Conservation (phyloP, 2,888 invertebrate species). For the Elegia similella region DNA sequence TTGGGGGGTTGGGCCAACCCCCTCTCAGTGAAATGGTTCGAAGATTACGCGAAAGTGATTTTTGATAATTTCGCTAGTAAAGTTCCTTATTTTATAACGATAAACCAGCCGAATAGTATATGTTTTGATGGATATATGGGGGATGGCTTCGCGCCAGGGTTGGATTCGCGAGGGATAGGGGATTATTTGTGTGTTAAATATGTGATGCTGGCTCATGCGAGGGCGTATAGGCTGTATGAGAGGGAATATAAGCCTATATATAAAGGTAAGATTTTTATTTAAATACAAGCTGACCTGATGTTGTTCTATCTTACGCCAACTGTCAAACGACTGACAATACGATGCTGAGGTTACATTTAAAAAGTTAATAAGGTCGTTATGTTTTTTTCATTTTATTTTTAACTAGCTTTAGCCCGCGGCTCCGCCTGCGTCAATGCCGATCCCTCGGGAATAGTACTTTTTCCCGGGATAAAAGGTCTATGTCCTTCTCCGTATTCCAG, state of each 20-base stretch:
- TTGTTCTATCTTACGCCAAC: no score
- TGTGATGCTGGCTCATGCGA: conserved; percentile 82
- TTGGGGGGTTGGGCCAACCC: conserved; percentile 63
- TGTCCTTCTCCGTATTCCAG: no score
- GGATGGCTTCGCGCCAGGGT: conserved; percentile 48
- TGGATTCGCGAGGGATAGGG: conserved; percentile 57
- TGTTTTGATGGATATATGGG: conserved; percentile 72
- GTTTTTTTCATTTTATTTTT: no score
- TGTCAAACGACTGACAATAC: no score
- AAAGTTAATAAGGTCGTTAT: no score
- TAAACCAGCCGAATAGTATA: conserved; percentile 80
- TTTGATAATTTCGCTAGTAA: conserved; percentile 68
- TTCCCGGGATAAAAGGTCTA: no score
- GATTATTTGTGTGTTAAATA: conserved; percentile 80
- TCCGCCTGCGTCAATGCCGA: no score
- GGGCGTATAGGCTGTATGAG: conserved; percentile 68
- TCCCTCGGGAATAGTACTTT: no score
- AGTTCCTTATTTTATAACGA: conserved; percentile 82
- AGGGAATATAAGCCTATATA: conserved; percentile 51
- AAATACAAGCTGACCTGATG: no score
- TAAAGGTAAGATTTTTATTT: conserved; percentile 42
- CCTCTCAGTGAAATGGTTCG: conserved; percentile 60
- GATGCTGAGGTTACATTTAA: no score
- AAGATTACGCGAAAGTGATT: conserved; percentile 66
- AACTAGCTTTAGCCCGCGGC: no score